Evolutionary conservation across 2,888 invertebrate genomes (phyloP).

Genomic region (Euclidia mi): DNA sequence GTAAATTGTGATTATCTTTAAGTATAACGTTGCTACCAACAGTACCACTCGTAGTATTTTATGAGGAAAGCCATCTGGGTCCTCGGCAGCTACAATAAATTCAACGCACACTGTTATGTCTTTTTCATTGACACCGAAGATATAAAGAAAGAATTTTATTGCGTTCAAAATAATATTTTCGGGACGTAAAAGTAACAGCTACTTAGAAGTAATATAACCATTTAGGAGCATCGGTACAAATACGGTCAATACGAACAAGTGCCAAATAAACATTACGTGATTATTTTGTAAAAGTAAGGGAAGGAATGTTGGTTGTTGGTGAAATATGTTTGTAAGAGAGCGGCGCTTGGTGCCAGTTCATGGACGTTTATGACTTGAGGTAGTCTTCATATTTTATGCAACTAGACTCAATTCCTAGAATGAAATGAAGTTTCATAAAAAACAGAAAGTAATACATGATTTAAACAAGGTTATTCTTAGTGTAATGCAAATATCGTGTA

Average conservation of each 20-base stretch:
- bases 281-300: constrained; percentile 44
- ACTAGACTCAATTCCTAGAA: constrained; percentile 20
- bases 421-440: constrained; percentile 17
- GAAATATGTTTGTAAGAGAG: constrained; percentile 52
- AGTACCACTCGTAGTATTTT: constrained; percentile 87
- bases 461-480: constrained; percentile 13
- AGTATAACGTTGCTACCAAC: constrained; percentile 83
- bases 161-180: constrained; percentile 78
- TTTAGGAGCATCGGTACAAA: constrained; percentile 49
- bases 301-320: constrained; percentile 37
- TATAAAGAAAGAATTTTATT: constrained; percentile 82
- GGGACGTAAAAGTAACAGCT: constrained; percentile 63
- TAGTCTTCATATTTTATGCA: constrained; percentile 38
- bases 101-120: constrained; percentile 86
- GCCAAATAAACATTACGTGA: constrained; percentile 45
- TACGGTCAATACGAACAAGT: constrained; percentile 45
- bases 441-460: too few relatives aligned
- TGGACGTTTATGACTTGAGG: constrained; percentile 50
- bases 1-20: constrained; percentile 90
- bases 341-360: constrained; percentile 45
- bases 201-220: constrained; percentile 55
- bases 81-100: constrained; percentile 86
- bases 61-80: constrained; percentile 88
- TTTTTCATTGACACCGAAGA: constrained; percentile 86
- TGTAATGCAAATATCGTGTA: too few relatives aligned